Evolutionary conservation across 2,113 vertebrate species (phyloP).

Genomic region (Sphaerodactylus townsendi): DNA sequence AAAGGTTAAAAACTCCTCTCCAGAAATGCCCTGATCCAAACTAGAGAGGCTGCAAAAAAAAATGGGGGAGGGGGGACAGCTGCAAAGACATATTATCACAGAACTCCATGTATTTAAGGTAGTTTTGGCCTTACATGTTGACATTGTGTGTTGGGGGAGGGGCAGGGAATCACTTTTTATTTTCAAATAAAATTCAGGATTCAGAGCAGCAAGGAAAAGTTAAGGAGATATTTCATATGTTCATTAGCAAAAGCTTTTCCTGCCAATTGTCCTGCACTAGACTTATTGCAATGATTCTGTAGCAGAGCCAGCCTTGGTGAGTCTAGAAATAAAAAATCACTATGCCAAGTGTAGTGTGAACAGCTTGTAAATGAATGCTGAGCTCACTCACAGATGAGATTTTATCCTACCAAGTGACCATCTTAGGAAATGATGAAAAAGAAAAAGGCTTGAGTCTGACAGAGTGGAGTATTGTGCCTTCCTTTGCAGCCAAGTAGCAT

Average conservation of each 20-base stretch:
- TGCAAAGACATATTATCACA: too few species aligned
- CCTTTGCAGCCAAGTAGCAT: neutral
- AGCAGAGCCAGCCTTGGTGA: neutral
- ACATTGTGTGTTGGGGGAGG: neutral
- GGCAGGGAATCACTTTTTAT: neutral
- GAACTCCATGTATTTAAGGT: too few species aligned
- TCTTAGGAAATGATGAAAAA: neutral
- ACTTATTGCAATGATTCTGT: neutral
- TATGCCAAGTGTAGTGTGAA: neutral
- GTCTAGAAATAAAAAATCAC: neutral
- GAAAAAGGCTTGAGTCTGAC: neutral
- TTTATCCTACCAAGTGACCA: neutral
- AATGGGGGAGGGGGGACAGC: too few species aligned
- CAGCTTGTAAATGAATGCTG: neutral
- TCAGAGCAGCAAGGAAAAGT: neutral
- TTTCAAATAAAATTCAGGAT: neutral
- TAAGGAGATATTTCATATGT: neutral
- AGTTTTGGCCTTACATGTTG: neutral
- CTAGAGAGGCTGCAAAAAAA: too few species aligned
- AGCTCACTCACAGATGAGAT: neutral
- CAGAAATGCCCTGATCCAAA: too few species aligned
- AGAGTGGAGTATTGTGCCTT: rapidly evolving
- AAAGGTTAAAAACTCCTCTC: too few species aligned
- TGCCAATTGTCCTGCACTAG: neutral
- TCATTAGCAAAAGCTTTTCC: neutral